Evolutionary conservation across 2,113 vertebrate species (phyloP).

Genomic region (Eudorcas thomsonii): DNA sequence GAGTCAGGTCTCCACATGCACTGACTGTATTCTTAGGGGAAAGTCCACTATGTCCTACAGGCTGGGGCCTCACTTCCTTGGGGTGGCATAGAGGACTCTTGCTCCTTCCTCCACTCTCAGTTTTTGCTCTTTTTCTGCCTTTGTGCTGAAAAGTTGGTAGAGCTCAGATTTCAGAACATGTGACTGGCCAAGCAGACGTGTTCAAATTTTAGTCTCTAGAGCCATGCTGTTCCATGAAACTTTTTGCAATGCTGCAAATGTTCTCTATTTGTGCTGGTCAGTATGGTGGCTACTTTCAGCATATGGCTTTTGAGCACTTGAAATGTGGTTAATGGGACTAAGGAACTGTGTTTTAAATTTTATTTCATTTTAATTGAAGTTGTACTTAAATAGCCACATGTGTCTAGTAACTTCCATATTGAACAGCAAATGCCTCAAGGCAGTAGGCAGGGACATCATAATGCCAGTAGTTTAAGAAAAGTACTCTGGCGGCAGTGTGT

Average conservation of each 20-base stretch:
- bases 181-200: neutral
- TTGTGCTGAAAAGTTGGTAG: neutral
- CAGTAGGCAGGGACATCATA: neutral
- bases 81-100: neutral
- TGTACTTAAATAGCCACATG: neutral
- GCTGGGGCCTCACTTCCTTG: neutral
- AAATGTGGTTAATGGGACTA: neutral
- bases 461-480: neutral
- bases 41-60: neutral
- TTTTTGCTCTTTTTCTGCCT: neutral
- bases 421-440: neutral
- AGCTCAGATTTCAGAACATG: neutral
- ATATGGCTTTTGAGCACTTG: neutral
- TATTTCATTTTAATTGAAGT: slow-evolving; percentile 8
- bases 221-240: neutral
- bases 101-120: neutral
- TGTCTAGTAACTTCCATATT: neutral
- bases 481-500: neutral
- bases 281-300: neutral
- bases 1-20: neutral
- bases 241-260: neutral
- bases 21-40: neutral
- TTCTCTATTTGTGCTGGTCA: neutral
- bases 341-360: neutral
- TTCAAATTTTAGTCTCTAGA: slow-evolving; percentile 31